Base-by-base conservation (phyloP, 2,888 invertebrate genomes). In the Mellilla xanthometata region DNA sequence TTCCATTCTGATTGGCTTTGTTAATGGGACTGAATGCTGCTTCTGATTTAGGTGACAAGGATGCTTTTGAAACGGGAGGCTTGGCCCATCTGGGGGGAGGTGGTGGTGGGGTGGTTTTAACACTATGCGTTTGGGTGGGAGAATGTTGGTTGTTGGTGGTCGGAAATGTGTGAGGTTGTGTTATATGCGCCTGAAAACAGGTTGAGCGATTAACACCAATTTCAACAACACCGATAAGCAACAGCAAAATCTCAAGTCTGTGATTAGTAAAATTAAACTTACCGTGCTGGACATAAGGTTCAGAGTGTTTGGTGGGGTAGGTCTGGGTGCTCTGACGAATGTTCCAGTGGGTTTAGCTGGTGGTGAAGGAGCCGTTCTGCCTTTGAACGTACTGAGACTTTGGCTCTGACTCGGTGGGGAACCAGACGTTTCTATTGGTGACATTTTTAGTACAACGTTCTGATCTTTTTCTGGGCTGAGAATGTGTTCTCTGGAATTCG, bases 81-180 rank as follows among this genome's bases (percentile, higher is more conserved):
- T 96, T 96, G 0, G 95, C 94, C 95, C 96, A 96, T 64, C 96
- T 90, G 8, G 96, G 94, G 0, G 96, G 96, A 0, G 96, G 96
- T 0, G 95, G 95, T 3, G 96, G 96, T 1, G 96, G 96, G 22
- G 94, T 94, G 32, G 83, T 91, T 74, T 89, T 89, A 32, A 76
- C 65, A 52, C 62, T 75, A 48, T 67, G 75, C 54, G 72, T 45
- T 55, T 69, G 82, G 50, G 78, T 86, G 56, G 86, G 88, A 56
- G 88, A 89, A 54, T 80, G 78, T 65, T 78, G 82, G 40, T 75
- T 73, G 58, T 77, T 81, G 58, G 76, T 67, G 39, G 77, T 80
- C 31, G 86, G 89, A 66, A 88, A 89, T 67, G 89, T 78, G 60
- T 90, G 90, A 60, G 90, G 90, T 60, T 89, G 89, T 72, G 90